A percentile compares a stretch with the other conserved stretches of the same genome.
Evolutionary conservation across 2,797 vertebrate species (phyloP).

Genomic region (Perdix hodgsoniae): DNA sequence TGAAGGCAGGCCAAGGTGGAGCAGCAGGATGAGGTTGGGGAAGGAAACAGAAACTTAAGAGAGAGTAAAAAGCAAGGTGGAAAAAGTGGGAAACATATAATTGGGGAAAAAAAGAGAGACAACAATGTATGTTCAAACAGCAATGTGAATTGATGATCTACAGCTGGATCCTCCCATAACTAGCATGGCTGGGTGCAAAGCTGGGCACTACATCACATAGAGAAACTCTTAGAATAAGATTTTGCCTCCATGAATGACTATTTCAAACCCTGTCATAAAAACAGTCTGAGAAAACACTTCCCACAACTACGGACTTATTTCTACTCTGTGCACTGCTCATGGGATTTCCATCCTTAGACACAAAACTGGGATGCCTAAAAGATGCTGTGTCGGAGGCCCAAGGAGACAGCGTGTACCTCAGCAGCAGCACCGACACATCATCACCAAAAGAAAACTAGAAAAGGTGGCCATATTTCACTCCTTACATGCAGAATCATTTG

Average conservation of each 20-base stretch:
- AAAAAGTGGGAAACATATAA: neutral
- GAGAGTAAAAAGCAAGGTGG: neutral
- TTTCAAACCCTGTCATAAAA: neutral
- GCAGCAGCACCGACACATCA: neutral
- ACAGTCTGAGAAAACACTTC: neutral
- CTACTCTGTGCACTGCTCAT: fast-evolving
- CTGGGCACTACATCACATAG: neutral
- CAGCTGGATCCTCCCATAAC: neutral
- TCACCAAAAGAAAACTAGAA: neutral
- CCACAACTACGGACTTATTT: neutral
- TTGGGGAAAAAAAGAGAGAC: neutral
- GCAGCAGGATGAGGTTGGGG: neutral
- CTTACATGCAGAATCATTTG: neutral
- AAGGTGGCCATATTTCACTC: neutral
- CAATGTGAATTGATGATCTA: neutral
- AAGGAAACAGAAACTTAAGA: neutral
- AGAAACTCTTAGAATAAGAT: neutral
- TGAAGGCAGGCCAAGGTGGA: neutral
- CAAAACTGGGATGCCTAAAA: neutral
- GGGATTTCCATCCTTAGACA: neutral
- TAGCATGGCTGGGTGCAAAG: neutral
- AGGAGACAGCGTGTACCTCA: fast-evolving
- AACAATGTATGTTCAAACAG: neutral
- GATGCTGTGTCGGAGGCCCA: neutral
- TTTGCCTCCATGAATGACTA: neutral